Base-by-base conservation (phyloP, 35 echinoderm and acorn worm species). In the Lytechinus variegatus region DNA sequence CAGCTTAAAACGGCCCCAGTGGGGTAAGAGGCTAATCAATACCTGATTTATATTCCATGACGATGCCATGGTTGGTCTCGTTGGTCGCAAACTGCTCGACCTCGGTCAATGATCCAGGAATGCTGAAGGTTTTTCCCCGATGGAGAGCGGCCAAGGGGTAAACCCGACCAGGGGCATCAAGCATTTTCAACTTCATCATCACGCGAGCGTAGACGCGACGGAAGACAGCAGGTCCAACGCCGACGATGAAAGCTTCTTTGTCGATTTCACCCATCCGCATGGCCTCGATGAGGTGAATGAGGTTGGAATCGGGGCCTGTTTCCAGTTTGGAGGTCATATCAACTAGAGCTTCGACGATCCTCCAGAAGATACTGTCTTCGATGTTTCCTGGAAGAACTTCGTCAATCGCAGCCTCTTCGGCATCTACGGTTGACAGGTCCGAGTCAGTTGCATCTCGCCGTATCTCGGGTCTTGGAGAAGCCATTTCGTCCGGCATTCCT, bases 31-130 rank as follows among this genome's bases (percentile, higher is more conserved):
- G n/a, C 19, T 79, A 24, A 79, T 24, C 21, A 19, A 24, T 90
- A 90, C 88, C 88, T 90, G 88, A 12, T 29, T 90, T 54, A 44
- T 90, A 90, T 90, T 90, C 88, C 28, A 90, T 13, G 10, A 90
- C 2, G 9, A 90, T 54, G 1, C 88, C 88, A 44, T 90, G 52
- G 28, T 54, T 10, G 52, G 28, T 90, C 10, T 52, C 29, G 88
- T 90, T 90, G 88, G 88, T 90, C 11, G 29, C 52, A 44, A 33
- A 52, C 88, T 90, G 88, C 16, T 90, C 88, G 29, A 90, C 27
- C 8, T 90, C 28, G 88, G 24, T 33, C 88, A 90, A 2, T 28
- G 88, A 90, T 10, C 88, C 88, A 12, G 33, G 7, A 1, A 54
- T 33, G 28, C 4, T 33, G 29, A 90, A 52, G 10, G 29, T 5